Conservation (phyloP, 2,113 vertebrate species). For the Daphoenositta chrysoptera region DNA sequence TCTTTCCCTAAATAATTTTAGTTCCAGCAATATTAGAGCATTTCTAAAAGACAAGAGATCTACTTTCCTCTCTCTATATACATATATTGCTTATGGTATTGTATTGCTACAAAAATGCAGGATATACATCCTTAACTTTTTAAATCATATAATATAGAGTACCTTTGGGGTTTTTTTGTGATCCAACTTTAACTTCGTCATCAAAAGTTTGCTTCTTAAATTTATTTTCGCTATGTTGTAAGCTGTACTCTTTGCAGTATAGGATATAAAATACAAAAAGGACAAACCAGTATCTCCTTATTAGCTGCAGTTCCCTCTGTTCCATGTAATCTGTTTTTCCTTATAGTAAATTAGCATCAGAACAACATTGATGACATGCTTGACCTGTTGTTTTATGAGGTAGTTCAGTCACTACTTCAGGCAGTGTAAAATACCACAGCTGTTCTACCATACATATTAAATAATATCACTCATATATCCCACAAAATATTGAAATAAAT, state of each 20-base stretch:
- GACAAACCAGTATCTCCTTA: background rate
- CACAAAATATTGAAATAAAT: background rate
- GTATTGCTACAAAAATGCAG: background rate
- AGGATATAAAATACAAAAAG: background rate
- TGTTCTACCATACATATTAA: background rate
- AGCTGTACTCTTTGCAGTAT: background rate
- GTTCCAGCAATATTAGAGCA: background rate
- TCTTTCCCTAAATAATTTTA: background rate
- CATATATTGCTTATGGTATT: background rate
- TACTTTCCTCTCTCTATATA: background rate
- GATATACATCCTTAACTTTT: background rate
- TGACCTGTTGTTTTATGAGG: background rate
- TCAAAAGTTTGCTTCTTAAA: background rate
- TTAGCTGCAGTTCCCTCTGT: background rate
- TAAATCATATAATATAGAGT: background rate
- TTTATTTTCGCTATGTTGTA: background rate
- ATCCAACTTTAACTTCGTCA: background rate
- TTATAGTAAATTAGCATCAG: background rate
- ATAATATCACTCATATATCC: background rate
- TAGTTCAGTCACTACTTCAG: background rate
- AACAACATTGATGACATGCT: background rate
- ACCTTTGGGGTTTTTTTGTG: background rate
- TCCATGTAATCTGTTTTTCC: background rate
- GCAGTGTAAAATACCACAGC: background rate
- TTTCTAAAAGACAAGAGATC: background rate